phyloP scores from a whole-genome alignment of 2,888 invertebrate species.

The Oxyteleia sp. region DNA sequence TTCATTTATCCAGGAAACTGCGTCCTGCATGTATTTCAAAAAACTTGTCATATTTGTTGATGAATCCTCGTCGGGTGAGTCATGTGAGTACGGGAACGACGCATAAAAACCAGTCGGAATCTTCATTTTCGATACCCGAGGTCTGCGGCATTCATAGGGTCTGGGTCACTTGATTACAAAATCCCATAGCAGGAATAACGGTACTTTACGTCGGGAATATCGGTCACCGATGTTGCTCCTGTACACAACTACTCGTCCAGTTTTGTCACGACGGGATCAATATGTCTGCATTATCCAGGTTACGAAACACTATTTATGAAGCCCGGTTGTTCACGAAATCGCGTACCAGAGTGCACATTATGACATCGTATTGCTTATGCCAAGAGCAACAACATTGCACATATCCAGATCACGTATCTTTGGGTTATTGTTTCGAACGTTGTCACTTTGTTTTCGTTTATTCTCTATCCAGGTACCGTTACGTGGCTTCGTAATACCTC shows the following conservation, averaged over 20 bases:
- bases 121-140: conserved; percentile 56
- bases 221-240: conserved; percentile 70
- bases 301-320: conserved; percentile 8
- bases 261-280: conserved; percentile 51
- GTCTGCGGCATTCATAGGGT: conserved; percentile 77
- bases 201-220: conserved; percentile 80
- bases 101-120: conserved; percentile 57
- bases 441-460: conserved; percentile 58
- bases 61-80: conserved; percentile 16
- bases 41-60: conserved; percentile 15
- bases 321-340: neutral
- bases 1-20: neutral
- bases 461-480: conserved; percentile 52
- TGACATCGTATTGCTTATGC: conserved; percentile 30
- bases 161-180: conserved; percentile 87
- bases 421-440: conserved; percentile 35
- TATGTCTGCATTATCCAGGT: conserved; percentile 27
- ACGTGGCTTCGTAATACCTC: conserved; percentile 35
- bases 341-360: conserved; percentile 15
- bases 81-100: neutral
- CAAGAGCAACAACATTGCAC: neutral
- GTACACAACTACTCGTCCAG: conserved; percentile 29
- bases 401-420: conserved; percentile 54
- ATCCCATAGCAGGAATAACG: conserved; percentile 86
- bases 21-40: neutral